These are phyloP conservation scores for Ceraclea dissimilis DNA, from an alignment of 2,888 invertebrate species.

Conservation along the genomic window DNA sequence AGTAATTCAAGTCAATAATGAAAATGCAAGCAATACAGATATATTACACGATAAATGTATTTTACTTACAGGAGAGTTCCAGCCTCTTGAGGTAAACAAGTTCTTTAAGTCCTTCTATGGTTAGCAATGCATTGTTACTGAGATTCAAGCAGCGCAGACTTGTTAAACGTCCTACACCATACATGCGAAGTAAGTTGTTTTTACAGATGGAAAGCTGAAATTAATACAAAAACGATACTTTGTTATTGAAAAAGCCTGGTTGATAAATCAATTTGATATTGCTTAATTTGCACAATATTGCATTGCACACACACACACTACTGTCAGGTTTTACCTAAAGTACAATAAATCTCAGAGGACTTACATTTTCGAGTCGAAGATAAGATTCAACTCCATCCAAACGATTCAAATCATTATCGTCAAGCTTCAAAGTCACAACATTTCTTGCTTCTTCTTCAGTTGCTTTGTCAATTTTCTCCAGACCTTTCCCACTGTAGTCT, in stretches of 20 bases:
- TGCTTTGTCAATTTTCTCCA: constrained; percentile 75
- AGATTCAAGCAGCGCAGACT: constrained; percentile 75
- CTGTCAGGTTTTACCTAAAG: too few species aligned
- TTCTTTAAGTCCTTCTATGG: constrained; percentile 85
- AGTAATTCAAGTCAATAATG: too few species aligned
- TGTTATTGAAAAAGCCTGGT: neutral
- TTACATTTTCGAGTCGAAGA: constrained; percentile 68
- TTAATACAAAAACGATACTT: constrained; percentile 18
- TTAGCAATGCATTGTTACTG: constrained; percentile 80
- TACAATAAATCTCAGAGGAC: too few species aligned
- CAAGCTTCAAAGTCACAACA: constrained; percentile 64
- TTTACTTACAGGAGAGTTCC: constrained; percentile 55
- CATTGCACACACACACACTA: too few species aligned
- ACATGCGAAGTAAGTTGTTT: constrained; percentile 83
- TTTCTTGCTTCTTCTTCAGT: constrained; percentile 59
- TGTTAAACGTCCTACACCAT: constrained; percentile 72
- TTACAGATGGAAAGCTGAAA: constrained; percentile 75
- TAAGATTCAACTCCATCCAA: constrained; percentile 83
- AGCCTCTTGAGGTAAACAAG: constrained; percentile 71
- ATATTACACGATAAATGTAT: neutral
- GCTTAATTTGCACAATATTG: too few species aligned
- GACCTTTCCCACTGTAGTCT: constrained; percentile 69
- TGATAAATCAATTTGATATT: too few species aligned
- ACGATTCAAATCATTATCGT: constrained; percentile 81
- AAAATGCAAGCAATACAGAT: neutral